A percentile compares a stretch with the other conserved stretches of the same genome.
Evolutionary conservation across 1,140 invertebrate genomes (phyloP).

Genomic region (Polypedilum pembai): DNA sequence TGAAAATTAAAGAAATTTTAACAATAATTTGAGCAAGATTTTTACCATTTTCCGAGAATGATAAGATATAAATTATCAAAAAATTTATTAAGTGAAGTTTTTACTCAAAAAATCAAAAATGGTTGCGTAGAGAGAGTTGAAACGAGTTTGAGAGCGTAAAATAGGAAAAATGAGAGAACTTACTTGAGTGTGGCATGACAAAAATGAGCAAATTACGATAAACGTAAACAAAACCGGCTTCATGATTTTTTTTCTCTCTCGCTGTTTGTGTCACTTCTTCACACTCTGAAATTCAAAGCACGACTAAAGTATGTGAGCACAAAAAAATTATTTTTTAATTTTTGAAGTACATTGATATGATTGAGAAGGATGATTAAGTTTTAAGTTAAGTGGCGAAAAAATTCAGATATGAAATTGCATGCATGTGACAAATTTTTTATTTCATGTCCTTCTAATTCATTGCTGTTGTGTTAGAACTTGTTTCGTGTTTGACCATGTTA

Average conservation of each 20-base stretch:
- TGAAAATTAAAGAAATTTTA: neutral
- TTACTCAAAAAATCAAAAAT: neutral
- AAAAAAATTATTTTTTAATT: neutral
- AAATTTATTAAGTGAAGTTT: neutral
- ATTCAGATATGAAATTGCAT: too few species aligned
- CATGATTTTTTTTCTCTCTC: neutral
- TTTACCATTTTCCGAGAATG: neutral
- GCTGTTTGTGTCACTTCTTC: neutral
- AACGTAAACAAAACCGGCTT: conserved; percentile 1
- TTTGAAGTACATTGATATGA: too few species aligned
- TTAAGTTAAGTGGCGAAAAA: too few species aligned
- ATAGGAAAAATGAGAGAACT: neutral
- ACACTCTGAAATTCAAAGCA: neutral
- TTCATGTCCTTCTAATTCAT: too few species aligned
- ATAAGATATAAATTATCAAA: conserved; percentile 2
- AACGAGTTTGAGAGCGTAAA: neutral
- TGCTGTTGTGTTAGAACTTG: too few species aligned
- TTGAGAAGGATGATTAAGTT: too few species aligned
- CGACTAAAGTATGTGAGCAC: neutral
- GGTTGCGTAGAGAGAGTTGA: neutral
- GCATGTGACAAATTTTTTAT: too few species aligned
- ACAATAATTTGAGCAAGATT: neutral
- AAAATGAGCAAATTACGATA: neutral
- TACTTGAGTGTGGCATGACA: conserved; percentile 1
- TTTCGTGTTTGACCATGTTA: too few species aligned